Percentiles rank a stretch among this genome's conserved stretches.
phyloP scores from a whole-genome alignment of 2,888 invertebrate species.

The Cataglyphis rosenhaueri region DNA sequence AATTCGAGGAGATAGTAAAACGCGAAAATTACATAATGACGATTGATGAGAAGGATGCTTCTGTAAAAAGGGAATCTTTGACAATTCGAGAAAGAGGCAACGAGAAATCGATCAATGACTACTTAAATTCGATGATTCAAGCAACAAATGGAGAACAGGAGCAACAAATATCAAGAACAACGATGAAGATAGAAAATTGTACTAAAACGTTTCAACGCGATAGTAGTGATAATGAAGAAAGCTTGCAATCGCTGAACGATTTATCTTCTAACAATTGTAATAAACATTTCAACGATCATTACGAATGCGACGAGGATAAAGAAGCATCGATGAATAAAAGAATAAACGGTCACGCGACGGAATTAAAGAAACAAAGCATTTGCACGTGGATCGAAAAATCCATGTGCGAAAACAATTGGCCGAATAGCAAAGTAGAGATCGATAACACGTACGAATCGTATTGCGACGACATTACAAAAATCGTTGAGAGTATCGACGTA shows the following conservation, averaged over 20 bases:
- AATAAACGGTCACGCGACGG: background rate
- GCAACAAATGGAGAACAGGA: background rate
- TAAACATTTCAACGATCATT: background rate
- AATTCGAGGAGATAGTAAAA: background rate
- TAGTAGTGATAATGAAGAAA: conserved; percentile 11
- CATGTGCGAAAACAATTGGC: background rate
- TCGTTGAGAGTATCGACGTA: conserved; percentile 73
- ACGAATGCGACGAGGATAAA: background rate
- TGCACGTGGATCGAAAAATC: conserved; percentile 27
- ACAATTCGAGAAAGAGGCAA: background rate
- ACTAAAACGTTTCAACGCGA: conserved; percentile 5
- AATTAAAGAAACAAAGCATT: conserved; percentile 9
- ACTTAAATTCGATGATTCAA: background rate
- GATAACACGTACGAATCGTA: conserved; percentile 20
- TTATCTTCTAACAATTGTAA: background rate
- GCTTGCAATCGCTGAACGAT: background rate
- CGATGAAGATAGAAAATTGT: background rate
- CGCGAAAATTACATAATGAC: background rate
- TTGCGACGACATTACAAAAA: conserved; percentile 67
- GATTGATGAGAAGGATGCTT: background rate
- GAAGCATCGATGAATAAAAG: background rate
- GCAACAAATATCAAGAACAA: background rate
- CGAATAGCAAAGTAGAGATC: background rate
- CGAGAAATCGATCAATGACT: background rate
- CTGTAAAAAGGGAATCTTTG: background rate